A percentile compares a stretch with the other conserved stretches of the same genome.
Evolutionary conservation across 2,113 vertebrate genomes (phyloP).

Genomic region (Nicator chloris): DNA sequence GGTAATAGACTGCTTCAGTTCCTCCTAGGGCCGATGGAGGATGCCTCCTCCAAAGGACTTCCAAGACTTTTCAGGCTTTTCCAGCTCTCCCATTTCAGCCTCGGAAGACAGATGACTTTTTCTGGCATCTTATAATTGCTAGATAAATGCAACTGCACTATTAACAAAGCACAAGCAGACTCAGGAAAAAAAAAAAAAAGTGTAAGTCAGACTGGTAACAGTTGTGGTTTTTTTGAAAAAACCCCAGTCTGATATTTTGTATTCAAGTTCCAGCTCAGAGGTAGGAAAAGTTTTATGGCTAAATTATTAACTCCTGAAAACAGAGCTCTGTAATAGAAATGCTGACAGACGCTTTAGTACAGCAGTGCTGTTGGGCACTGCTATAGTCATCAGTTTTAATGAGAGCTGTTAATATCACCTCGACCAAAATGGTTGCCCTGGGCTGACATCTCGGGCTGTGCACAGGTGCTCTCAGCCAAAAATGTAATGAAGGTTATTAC

Average conservation of each 20-base stretch:
- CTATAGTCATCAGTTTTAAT: constrained; percentile 67
- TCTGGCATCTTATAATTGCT: background rate
- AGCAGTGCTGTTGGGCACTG: background rate
- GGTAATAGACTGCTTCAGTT: background rate
- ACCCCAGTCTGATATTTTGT: background rate
- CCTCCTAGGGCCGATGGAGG: background rate
- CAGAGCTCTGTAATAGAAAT: constrained; percentile 12
- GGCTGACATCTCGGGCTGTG: constrained; percentile 60
- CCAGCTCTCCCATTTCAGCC: background rate
- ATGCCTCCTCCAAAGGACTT: background rate
- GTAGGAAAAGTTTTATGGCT: background rate
- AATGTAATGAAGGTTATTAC: constrained; percentile 72
- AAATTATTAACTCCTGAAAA: constrained; percentile 55
- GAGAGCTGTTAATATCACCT: constrained; percentile 71
- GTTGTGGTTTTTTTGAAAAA: background rate
- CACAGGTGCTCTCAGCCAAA: constrained; percentile 76
- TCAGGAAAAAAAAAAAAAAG: background rate
- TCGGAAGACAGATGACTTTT: background rate
- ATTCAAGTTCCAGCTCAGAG: constrained; percentile 15
- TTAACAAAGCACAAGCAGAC: background rate
- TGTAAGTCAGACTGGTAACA: background rate
- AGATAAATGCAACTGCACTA: background rate
- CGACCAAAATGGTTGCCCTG: constrained; percentile 68
- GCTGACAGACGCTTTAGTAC: constrained; percentile 14
- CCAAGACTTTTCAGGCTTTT: background rate